A percentile compares a stretch with the other conserved stretches of the same genome.
Evolutionary conservation across 2,797 vertebrate species (phyloP).

Genomic region (Arrhamphus sclerolepis): DNA sequence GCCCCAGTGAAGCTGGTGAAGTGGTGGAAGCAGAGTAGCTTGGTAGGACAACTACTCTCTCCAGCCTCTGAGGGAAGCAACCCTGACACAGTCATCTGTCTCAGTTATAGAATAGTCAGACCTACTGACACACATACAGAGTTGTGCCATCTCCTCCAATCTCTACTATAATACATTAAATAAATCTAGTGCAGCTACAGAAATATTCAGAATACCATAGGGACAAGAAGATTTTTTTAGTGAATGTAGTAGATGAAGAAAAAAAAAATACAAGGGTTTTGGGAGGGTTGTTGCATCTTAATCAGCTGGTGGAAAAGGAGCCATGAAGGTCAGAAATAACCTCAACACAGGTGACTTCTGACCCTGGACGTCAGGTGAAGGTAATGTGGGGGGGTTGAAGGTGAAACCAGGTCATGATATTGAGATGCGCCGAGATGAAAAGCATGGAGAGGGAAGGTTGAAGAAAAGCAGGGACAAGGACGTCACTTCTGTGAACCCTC

Average conservation of each 20-base stretch:
- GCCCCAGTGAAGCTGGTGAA: conserved; percentile 42
- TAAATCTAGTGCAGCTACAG: conserved; percentile 68
- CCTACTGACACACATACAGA: conserved; percentile 64
- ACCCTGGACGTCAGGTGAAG: conserved; percentile 66
- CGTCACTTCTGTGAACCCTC: conserved; percentile 48
- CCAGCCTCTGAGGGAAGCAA: conserved; percentile 63
- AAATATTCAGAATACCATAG: conserved; percentile 69
- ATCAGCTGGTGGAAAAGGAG: conserved; percentile 58
- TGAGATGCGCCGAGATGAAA: conserved; percentile 40
- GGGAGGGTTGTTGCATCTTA: conserved; percentile 17
- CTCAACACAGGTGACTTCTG: conserved; percentile 55
- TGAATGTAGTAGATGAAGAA: conserved; percentile 47
- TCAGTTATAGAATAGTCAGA: conserved; percentile 79
- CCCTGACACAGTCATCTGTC: conserved; percentile 80
- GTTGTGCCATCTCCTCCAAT: conserved; percentile 49
- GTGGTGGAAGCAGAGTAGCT: conserved; percentile 50
- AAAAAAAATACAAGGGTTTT: conserved; percentile 20
- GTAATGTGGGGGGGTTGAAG: conserved; percentile 40
- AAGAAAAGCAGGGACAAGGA: conserved; percentile 44
- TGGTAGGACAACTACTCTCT: conserved; percentile 53
- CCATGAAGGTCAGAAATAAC: conserved; percentile 60
- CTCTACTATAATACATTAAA: conserved; percentile 71
- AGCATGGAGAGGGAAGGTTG: conserved; percentile 32
- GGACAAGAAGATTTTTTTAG: conserved; percentile 19
- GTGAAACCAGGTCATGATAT: conserved; percentile 39